Evolutionary conservation across 2,797 vertebrate genomes (phyloP), one percentile per base, ranked within the genome.

Genomic region (Chaetodon trifasciatus): DNA sequence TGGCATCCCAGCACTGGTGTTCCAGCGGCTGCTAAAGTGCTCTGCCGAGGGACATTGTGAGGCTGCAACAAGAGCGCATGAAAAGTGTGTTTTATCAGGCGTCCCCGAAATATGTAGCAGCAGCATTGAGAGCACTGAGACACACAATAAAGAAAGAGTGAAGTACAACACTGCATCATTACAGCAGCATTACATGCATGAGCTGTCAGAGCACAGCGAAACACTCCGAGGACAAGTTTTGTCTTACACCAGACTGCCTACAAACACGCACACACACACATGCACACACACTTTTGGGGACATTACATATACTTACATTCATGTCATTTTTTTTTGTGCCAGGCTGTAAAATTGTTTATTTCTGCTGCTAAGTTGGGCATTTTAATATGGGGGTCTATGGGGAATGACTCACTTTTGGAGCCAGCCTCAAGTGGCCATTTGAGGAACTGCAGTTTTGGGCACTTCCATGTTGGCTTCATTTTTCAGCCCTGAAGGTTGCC

Each of bases 11-110:
- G 49, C 28, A 8, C 42, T 1, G 12, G 32, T 71, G 56, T 6
- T 81, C 69, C 61, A 32, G 52, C 46, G 17, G 37, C 58, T 73
- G 56, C 74, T 66, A 17, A 83, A 80, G 74, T 73, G 68, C 70
- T 79, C 85, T 80, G 65, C 79, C 66, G 84, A 69, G 50, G 79
- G 46, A 67, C 68, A 23, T 28, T 21, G 56, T 2, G 21, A 76
- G 37, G 76, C 46, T n/a, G n/a, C 57, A 68, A 79, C 69, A 63
- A 71, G 60, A 52, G 13, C 50, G 32, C 28, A 55, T 19, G 67
- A 64, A 72, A 39, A 10, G 53, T 21, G 4, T 47, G 16, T 81
- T 84, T 81, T 44, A 74, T 79, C 40, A 74, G 56, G 66, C 49
- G n/a, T 76, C 44, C 21, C 47, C 44, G 19, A 72, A 81, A 79